Conservation (phyloP, 2,797 vertebrate species). For the Mormyrus hasselquistii region DNA sequence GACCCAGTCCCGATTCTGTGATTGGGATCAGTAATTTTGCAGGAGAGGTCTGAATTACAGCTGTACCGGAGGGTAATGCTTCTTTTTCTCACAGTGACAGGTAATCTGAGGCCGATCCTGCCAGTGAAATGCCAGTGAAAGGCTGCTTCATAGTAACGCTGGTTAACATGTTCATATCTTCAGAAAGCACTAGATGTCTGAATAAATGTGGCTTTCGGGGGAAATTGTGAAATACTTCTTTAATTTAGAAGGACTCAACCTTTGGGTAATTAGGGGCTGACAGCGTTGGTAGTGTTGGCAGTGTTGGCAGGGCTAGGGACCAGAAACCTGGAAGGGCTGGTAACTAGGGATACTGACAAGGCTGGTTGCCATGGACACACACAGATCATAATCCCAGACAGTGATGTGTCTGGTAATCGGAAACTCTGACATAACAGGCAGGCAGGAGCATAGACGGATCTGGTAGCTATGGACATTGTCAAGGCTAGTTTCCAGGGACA, state of each 20-base stretch:
- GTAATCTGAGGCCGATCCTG: background rate
- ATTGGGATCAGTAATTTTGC: background rate
- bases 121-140: background rate
- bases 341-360: constrained; percentile 6
- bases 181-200: background rate
- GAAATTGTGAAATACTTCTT: background rate
- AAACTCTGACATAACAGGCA: background rate
- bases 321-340: background rate
- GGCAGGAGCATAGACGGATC: background rate
- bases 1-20: background rate
- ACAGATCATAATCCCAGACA: constrained; percentile 1
- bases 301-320: background rate
- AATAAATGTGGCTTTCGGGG: background rate
- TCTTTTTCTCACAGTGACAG: background rate
- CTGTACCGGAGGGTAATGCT: background rate
- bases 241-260: background rate
- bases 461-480: background rate
- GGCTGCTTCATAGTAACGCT: background rate
- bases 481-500: background rate
- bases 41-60: constrained; percentile 1
- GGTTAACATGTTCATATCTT: background rate
- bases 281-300: background rate
- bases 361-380: constrained; percentile 13
- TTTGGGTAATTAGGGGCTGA: background rate
- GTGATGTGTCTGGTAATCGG: constrained; percentile 1